Conservation (phyloP, 2,113 vertebrate genomes). For the Sardina pilchardus region DNA sequence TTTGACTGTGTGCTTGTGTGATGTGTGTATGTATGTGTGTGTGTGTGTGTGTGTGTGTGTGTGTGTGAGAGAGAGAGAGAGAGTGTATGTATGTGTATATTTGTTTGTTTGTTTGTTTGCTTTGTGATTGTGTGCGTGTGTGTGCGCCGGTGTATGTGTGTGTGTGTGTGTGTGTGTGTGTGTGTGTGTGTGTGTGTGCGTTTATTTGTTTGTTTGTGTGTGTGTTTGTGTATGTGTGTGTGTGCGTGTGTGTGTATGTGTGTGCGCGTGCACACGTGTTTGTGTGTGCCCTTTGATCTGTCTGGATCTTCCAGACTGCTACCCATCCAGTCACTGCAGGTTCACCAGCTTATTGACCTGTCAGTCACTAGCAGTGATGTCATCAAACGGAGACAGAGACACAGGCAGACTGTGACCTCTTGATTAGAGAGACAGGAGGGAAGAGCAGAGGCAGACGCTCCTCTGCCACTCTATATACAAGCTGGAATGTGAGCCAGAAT, state of each 20-base stretch:
- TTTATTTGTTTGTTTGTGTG: not conserved
- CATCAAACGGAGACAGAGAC: not conserved
- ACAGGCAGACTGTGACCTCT: not conserved
- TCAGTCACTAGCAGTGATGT: not conserved
- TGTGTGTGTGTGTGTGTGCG: not conserved
- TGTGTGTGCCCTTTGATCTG: not conserved
- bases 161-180: not conserved
- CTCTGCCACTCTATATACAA: not conserved
- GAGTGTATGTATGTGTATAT: not conserved
- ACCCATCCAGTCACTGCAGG: not conserved
- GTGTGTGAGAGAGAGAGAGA: no score
- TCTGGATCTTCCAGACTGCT: not conserved
- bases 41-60: not conserved
- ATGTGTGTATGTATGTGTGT: not conserved
- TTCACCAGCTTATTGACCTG: slow-evolving; percentile 8
- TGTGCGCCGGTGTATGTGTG: no score
- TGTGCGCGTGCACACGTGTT: not conserved
- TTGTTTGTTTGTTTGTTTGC: not conserved
- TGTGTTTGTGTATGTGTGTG: no score
- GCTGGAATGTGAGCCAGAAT: no score
- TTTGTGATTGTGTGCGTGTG: no score
- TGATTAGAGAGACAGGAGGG: not conserved
- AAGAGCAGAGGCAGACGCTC: not conserved
- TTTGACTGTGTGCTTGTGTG: no score
- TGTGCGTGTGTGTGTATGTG: no score